A percentile compares a stretch with the other conserved stretches of the same genome.
phyloP scores from a whole-genome alignment of 2,797 vertebrate genomes.

The Urophycis tenuis region DNA sequence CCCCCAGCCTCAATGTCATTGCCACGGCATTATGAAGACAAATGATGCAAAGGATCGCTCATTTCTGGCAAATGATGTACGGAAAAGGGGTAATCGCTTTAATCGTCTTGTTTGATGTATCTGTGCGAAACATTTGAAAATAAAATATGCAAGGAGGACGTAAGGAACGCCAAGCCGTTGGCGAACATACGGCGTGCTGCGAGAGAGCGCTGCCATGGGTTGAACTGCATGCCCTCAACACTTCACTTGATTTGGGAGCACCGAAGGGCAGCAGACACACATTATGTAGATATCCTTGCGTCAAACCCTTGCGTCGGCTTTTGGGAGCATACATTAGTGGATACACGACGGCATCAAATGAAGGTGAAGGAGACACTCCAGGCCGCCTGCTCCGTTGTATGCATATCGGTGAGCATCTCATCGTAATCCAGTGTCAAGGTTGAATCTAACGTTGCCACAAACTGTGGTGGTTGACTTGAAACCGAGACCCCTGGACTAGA shows the following conservation, averaged over 20 bases:
- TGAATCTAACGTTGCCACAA: slow-evolving; percentile 1
- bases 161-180: not conserved
- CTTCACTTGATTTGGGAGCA: slow-evolving; percentile 14
- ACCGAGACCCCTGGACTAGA: no score
- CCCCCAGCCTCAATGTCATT: not conserved
- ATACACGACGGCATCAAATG: slow-evolving; percentile 27
- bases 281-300: slow-evolving; percentile 30
- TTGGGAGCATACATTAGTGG: slow-evolving; percentile 18
- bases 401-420: not conserved
- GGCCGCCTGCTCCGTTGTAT: not conserved
- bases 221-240: slow-evolving; percentile 16
- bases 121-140: not conserved
- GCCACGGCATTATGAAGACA: not conserved
- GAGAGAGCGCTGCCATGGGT: slow-evolving; percentile 15
- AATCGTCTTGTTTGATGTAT: not conserved
- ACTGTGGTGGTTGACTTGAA: not conserved
- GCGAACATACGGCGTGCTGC: slow-evolving; percentile 2
- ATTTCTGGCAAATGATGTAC: slow-evolving; percentile 1
- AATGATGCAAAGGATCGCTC: not conserved
- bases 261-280: slow-evolving; percentile 19
- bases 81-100: not conserved
- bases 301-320: slow-evolving; percentile 24
- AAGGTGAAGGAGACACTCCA: slow-evolving; percentile 8
- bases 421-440: not conserved
- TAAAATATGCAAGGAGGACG: not conserved